Evolutionary conservation across 2,888 invertebrate species (phyloP).

Genomic region (Catonia carolina): DNA sequence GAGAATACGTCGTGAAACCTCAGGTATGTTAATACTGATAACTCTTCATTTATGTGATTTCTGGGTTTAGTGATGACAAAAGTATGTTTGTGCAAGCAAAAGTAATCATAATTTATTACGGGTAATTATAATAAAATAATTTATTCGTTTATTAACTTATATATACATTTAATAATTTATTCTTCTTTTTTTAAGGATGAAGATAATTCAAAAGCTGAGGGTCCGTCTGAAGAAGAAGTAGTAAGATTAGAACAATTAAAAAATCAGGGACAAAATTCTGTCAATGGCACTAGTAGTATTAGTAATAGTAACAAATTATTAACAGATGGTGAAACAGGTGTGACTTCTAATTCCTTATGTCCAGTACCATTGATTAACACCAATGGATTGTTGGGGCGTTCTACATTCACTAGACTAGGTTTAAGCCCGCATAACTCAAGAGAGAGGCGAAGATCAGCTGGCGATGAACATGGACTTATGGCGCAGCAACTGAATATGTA

Average conservation of each 20-base stretch:
- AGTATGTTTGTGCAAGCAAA: too few species aligned
- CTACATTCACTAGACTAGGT: conserved; percentile 19
- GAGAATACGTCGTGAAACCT: conserved; percentile 54
- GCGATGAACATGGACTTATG: conserved; percentile 65
- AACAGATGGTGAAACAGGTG: too few species aligned
- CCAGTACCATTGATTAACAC: not conserved
- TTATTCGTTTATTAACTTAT: not conserved
- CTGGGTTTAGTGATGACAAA: too few species aligned
- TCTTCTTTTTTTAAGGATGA: conserved; percentile 51
- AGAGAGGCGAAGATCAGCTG: conserved; percentile 73
- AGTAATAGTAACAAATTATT: too few species aligned
- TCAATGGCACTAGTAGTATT: too few species aligned
- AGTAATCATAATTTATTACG: conserved; percentile 25
- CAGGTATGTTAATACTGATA: conserved; percentile 43
- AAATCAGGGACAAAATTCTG: conserved; percentile 37
- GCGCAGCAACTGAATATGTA: conserved; percentile 59
- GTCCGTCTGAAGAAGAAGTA: conserved; percentile 52
- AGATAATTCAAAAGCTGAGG: conserved; percentile 58
- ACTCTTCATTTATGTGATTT: too few species aligned
- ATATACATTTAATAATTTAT: too few species aligned
- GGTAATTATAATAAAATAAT: not conserved
- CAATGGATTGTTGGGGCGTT: not conserved
- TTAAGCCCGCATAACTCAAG: conserved; percentile 43
- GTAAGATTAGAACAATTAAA: conserved; percentile 53
- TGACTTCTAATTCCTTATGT: too few species aligned